Percentiles rank a stretch among this genome's conserved stretches.
Evolutionary conservation across 2,888 invertebrate species (phyloP).

Genomic region (Tupiocoris notatus): DNA sequence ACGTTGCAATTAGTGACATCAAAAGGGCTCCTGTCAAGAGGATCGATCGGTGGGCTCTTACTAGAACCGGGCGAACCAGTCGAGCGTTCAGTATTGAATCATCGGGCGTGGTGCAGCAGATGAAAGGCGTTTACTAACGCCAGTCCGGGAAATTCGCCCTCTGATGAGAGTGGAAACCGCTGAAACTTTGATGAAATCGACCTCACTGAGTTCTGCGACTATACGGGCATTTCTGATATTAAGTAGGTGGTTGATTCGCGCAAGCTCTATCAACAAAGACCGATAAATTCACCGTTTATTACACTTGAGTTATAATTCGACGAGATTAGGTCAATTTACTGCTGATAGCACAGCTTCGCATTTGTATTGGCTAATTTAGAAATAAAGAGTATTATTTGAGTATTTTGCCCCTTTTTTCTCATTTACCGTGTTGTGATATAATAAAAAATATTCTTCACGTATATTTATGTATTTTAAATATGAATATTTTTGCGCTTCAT

Average conservation of each 20-base stretch:
- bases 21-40: slow-evolving; percentile 21
- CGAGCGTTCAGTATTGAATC: slow-evolving; percentile 20
- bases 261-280: background rate
- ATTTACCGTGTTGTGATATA: too few species aligned
- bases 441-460: too few species aligned
- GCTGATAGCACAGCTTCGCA: too few species aligned
- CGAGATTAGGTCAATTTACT: too few species aligned
- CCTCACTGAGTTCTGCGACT: background rate
- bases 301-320: too few species aligned
- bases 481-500: too few species aligned
- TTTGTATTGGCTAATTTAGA: too few species aligned
- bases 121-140: slow-evolving; percentile 23
- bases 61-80: background rate
- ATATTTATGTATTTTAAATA: too few species aligned
- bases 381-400: too few species aligned
- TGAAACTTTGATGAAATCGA: slow-evolving; percentile 40
- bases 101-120: slow-evolving; percentile 11
- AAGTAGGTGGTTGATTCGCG: background rate
- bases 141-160: background rate
- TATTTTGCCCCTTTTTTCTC: too few species aligned
- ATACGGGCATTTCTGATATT: background rate
- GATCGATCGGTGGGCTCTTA: slow-evolving; percentile 20
- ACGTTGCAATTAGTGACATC: slow-evolving; percentile 33
- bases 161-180: slow-evolving; percentile 19
- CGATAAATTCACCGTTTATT: too few species aligned